Base-by-base conservation (phyloP, 2,888 invertebrate species). In the Prosapia bicincta region DNA sequence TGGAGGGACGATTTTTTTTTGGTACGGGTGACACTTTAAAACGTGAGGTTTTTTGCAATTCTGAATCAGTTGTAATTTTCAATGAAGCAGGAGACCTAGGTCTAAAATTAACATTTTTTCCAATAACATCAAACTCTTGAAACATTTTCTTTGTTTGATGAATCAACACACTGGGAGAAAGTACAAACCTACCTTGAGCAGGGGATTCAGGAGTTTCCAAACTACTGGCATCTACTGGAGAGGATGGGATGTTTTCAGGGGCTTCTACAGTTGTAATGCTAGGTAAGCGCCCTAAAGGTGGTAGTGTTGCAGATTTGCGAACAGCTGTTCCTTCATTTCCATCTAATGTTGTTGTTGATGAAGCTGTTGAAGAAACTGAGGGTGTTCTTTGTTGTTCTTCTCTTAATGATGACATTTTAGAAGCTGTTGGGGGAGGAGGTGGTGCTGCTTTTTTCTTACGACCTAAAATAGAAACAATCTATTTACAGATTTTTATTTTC, bases 381-480 rank as follows among this genome's bases (percentile, higher is more conserved):
- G 72, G 30, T 0, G 72, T 69, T 30, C 28, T 67, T 43, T 68
- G 68, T 28, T 73, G 70, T 69, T 78, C 79, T 72, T 79, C 79
- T 68, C 76, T 71, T 28, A 76, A 70, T 13, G 80, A 78, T 26
- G 77, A 71, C 66, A 76, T 68, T 69, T 69, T 75, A 1, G 76
- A 73, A 3, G 70, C 72, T 9, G 77, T 74, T 24, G 81, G 79
- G 13, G 88, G 87, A 23, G 87, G 86, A 26, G 88, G 88, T 1
- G 90, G 89, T 13, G 88, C 87, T 80, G 88, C 87, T 83, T 90
- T 89, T 83, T 90, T 90, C 78, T 88, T 84, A 54, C 85, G 86
- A 82, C 87, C 89, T 87, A 6, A 30, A 9, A 9, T 30, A 6
- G 30, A 6, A 30, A 30, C 5, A 30, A 30, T 6, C 9, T 30